These are phyloP conservation scores for Zoanthus solanderi DNA, from an alignment of 92 coral and sea anemone genomes.

Conservation along the genomic window DNA sequence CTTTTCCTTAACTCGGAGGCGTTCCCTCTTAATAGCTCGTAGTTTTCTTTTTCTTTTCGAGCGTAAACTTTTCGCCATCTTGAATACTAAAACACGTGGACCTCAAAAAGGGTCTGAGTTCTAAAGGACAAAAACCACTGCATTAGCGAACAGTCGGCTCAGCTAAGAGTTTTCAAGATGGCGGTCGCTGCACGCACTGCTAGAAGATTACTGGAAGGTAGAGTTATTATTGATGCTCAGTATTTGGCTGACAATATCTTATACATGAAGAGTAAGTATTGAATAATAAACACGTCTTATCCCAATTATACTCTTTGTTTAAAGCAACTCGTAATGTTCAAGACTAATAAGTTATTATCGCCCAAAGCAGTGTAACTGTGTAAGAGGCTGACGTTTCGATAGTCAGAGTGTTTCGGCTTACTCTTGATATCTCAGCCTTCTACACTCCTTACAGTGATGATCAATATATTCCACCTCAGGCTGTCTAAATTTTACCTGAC, in stretches of 20 bases:
- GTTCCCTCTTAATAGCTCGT: slow-evolving; percentile 83
- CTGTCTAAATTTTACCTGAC: too few relatives aligned
- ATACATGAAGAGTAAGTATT: slow-evolving; percentile 86
- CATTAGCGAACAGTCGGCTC: neutral
- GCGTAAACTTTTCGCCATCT: slow-evolving; percentile 98
- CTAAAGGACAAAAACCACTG: neutral
- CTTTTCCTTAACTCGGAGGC: slow-evolving; percentile 80
- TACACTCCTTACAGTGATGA: too few relatives aligned
- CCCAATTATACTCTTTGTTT: neutral
- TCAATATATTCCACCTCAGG: too few relatives aligned
- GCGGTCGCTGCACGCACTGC: slow-evolving; percentile 89
- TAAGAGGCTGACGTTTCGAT: too few relatives aligned
- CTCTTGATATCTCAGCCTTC: too few relatives aligned
- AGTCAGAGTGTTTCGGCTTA: too few relatives aligned
- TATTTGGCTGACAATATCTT: slow-evolving; percentile 79
- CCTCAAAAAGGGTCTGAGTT: neutral
- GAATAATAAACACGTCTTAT: neutral
- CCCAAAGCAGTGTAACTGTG: too few relatives aligned
- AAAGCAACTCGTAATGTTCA: too few relatives aligned
- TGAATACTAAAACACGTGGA: slow-evolving; percentile 61
- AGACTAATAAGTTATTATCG: too few relatives aligned
- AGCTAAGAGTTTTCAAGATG: slow-evolving; percentile 59
- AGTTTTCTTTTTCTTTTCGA: slow-evolving; percentile 92
- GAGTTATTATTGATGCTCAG: slow-evolving; percentile 77
- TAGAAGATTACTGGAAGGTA: slow-evolving; percentile 62